These are phyloP conservation scores for Amphiprion percula DNA, from an alignment of 2,113 vertebrate genomes.

Conservation along the genomic window DNA sequence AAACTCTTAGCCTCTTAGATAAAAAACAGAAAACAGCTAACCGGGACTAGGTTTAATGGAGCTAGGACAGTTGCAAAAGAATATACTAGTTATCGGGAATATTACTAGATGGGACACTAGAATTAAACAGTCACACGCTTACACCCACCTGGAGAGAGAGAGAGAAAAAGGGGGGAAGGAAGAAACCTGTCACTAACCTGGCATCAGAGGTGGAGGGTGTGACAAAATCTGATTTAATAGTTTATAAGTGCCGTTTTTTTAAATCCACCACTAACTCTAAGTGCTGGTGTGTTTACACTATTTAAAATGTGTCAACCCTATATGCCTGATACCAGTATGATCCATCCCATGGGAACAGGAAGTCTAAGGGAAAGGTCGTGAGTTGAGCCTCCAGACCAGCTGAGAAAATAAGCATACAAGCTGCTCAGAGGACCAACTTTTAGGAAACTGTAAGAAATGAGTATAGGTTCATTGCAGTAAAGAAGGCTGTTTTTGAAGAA, in stretches of 20 bases:
- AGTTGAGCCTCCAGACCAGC: slow-evolving; percentile 34
- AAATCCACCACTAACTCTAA: background rate
- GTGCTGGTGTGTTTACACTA: background rate
- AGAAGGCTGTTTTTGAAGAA: slow-evolving; percentile 37
- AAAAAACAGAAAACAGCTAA: no score
- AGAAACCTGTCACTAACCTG: no score
- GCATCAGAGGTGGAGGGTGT: no score
- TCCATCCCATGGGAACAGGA: slow-evolving; percentile 11
- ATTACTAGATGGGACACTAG: no score
- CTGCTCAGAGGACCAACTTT: slow-evolving; percentile 17
- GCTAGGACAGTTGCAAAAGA: no score
- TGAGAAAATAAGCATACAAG: slow-evolving; percentile 53
- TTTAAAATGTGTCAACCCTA: slow-evolving; percentile 18
- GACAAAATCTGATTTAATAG: no score
- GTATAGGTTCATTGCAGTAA: slow-evolving; percentile 46
- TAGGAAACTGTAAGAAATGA: slow-evolving; percentile 19
- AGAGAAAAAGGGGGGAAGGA: no score
- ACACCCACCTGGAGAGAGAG: no score
- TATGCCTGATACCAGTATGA: background rate
- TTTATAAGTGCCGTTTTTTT: background rate
- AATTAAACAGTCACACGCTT: no score
- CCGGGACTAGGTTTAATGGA: no score
- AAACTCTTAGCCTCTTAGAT: no score
- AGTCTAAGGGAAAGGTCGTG: slow-evolving; percentile 29
- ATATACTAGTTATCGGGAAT: no score